A percentile compares a stretch with the other conserved stretches of the same genome.
These are phyloP conservation scores for Plebejus anna DNA, from an alignment of 2,888 invertebrate genomes.

Conservation along the genomic window DNA sequence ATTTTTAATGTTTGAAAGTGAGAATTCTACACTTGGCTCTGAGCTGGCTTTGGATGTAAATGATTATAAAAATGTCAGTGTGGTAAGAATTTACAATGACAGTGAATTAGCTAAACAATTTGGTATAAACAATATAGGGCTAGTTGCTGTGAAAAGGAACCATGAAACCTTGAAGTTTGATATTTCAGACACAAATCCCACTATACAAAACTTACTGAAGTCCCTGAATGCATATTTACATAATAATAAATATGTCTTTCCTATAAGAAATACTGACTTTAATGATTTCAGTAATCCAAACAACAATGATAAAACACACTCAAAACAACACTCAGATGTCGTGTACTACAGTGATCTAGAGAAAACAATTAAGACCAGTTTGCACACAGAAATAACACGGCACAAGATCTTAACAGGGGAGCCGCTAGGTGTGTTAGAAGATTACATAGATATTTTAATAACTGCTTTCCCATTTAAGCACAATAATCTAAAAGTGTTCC, in stretches of 20 bases:
- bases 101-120: slow-evolving; percentile 65
- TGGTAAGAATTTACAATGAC: slow-evolving; percentile 81
- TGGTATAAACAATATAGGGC: slow-evolving; percentile 26
- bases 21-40: slow-evolving; percentile 81
- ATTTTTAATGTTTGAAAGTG: slow-evolving; percentile 84
- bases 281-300: slow-evolving; percentile 46
- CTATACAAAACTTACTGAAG: slow-evolving; percentile 65
- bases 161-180: slow-evolving; percentile 58
- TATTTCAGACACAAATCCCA: slow-evolving; percentile 58
- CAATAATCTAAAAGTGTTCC: slow-evolving; percentile 81
- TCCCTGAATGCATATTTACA: slow-evolving; percentile 77
- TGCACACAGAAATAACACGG: slow-evolving; percentile 90
- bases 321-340: slow-evolving; percentile 63
- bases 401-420: slow-evolving; percentile 85
- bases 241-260: slow-evolving; percentile 67
- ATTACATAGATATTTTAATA: slow-evolving; percentile 85
- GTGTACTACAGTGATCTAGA: slow-evolving; percentile 94
- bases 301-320: slow-evolving; percentile 40
- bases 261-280: slow-evolving; percentile 47
- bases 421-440: slow-evolving; percentile 85
- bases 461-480: slow-evolving; percentile 89
- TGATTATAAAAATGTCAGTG: slow-evolving; percentile 74
- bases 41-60: slow-evolving; percentile 84
- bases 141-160: slow-evolving; percentile 63
- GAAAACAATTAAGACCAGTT: slow-evolving; percentile 89